Evolutionary conservation across 2,888 invertebrate species (phyloP).

Genomic region (Trichopria drosophilae): DNA sequence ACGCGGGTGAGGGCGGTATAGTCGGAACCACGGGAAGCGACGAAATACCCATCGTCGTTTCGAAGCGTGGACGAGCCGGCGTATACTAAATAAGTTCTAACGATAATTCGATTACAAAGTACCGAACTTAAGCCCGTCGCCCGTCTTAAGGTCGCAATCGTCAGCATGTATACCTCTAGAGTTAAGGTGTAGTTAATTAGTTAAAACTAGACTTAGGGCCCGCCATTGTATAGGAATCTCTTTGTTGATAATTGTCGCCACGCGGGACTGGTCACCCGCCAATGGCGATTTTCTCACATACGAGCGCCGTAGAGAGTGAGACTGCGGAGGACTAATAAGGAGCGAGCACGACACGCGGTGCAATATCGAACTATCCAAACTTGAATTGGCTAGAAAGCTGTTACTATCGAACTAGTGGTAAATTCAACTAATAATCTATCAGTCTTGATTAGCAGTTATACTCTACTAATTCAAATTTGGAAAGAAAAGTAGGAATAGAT

Average conservation of each 20-base stretch:
- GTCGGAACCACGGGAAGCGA: too few species aligned
- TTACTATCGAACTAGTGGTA: too few species aligned
- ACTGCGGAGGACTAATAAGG: slow-evolving; percentile 33
- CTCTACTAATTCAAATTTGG: too few species aligned
- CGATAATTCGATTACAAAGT: too few species aligned
- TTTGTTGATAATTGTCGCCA: slow-evolving; percentile 53
- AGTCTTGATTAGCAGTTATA: too few species aligned
- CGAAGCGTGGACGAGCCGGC: too few species aligned
- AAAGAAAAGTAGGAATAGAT: too few species aligned
- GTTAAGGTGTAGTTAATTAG: slow-evolving; percentile 55
- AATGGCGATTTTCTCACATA: slow-evolving; percentile 24
- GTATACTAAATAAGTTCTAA: too few species aligned
- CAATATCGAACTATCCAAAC: slow-evolving; percentile 44
- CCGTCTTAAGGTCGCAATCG: slow-evolving; percentile 50
- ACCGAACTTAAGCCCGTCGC: slow-evolving; percentile 41
- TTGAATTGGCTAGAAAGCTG: slow-evolving; percentile 14
- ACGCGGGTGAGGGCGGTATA: slow-evolving; percentile 22
- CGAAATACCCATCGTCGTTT: too few species aligned
- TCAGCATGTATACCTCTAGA: slow-evolving; percentile 58
- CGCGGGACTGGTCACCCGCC: slow-evolving; percentile 39
- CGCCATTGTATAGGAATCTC: slow-evolving; percentile 56
- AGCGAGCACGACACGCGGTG: slow-evolving; percentile 42
- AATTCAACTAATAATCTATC: too few species aligned
- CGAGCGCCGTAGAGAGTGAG: slow-evolving; percentile 36
- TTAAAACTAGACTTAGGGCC: slow-evolving; percentile 47